These are phyloP conservation scores for Dasyornis broadbenti DNA, from an alignment of 2,113 vertebrate species.

Conservation along the genomic window DNA sequence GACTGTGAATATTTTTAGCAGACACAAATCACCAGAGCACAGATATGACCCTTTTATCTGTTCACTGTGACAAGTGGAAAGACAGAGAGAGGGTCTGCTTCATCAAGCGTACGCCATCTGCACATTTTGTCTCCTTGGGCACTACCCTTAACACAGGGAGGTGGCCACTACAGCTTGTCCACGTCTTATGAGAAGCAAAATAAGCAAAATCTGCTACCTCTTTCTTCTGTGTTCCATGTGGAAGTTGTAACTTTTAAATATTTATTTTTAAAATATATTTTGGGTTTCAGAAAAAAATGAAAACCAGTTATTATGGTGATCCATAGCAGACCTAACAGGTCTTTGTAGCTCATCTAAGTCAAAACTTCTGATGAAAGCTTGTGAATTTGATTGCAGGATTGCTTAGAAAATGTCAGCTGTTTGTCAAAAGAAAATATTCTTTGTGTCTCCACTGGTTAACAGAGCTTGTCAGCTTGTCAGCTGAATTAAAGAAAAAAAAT, in stretches of 20 bases:
- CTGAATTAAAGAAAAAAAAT: neutral
- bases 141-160: neutral
- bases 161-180: too few species aligned
- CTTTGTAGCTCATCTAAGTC: neutral
- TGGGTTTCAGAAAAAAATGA: neutral
- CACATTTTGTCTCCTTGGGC: neutral
- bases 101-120: too few species aligned
- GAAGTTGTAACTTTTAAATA: neutral
- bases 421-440: neutral
- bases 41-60: neutral
- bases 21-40: neutral
- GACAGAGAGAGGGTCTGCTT: neutral
- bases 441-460: neutral
- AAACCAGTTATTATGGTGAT: neutral
- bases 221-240: neutral
- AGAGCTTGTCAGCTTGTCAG: neutral
- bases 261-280: too few species aligned
- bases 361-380: neutral
- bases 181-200: neutral
- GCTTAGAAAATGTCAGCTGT: neutral
- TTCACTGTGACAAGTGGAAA: neutral
- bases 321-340: neutral
- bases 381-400: neutral
- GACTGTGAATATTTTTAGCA: neutral
- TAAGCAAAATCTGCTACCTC: neutral